These are phyloP conservation scores for Antheraea assamensis DNA, from an alignment of 2,888 invertebrate genomes.

Conservation along the genomic window DNA sequence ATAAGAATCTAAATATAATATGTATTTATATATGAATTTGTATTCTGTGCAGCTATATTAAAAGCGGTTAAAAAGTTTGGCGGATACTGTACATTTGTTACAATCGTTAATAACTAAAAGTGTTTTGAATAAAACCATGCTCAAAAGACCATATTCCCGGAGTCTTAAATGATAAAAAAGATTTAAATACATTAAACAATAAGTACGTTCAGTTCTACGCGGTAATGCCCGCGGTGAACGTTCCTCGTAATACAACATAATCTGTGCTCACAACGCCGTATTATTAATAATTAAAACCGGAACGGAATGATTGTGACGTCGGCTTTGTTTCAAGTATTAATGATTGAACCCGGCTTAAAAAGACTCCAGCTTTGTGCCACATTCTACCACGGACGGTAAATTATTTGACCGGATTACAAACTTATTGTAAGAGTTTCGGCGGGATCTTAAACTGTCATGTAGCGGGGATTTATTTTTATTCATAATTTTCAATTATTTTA, in stretches of 20 bases:
- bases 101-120: too few species aligned
- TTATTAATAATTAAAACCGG: slow-evolving; percentile 70
- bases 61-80: too few species aligned
- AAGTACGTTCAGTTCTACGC: neutral
- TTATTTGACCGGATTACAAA: neutral
- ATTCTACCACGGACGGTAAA: slow-evolving; percentile 20
- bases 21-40: too few species aligned
- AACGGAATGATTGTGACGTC: slow-evolving; percentile 56
- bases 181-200: neutral
- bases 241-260: slow-evolving; percentile 55
- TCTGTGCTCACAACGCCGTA: slow-evolving; percentile 60
- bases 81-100: too few species aligned
- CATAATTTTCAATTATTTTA: neutral
- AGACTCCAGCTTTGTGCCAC: slow-evolving; percentile 33
- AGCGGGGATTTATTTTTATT: neutral
- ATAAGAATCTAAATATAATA: too few species aligned
- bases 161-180: neutral
- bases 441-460: neutral
- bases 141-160: too few species aligned
- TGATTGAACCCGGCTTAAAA: slow-evolving; percentile 47
- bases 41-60: too few species aligned
- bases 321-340: slow-evolving; percentile 63
- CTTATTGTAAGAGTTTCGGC: neutral
- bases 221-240: slow-evolving; percentile 22
- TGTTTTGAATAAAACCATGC: too few species aligned